A percentile compares a stretch with the other conserved stretches of the same genome.
phyloP scores from a whole-genome alignment of 2,797 vertebrate genomes.

The Takifugu ocellatus region DNA sequence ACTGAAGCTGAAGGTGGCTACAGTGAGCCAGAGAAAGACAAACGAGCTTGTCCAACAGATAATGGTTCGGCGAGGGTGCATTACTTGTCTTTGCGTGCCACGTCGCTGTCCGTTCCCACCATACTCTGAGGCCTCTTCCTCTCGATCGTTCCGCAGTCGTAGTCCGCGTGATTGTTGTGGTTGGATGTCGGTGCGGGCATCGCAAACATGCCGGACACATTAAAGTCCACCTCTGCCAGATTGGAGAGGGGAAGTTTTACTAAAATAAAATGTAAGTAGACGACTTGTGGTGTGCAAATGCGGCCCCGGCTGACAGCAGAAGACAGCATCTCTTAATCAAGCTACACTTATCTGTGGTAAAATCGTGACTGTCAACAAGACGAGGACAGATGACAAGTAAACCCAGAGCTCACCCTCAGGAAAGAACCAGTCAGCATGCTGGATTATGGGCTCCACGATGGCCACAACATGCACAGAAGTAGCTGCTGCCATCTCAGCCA shows the following conservation, averaged over 20 bases:
- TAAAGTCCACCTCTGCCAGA: constrained; percentile 91
- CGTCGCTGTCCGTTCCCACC: constrained; percentile 86
- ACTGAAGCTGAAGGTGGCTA: background rate
- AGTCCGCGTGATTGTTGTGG: constrained; percentile 81
- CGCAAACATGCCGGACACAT: constrained; percentile 92
- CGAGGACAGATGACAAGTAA: constrained; percentile 8
- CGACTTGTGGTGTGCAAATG: background rate
- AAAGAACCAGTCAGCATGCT: constrained; percentile 97
- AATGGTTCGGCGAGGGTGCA: background rate
- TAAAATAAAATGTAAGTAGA: background rate
- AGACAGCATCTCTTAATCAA: too few species aligned
- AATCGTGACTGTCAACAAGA: background rate
- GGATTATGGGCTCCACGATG: constrained; percentile 94
- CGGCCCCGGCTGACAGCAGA: background rate
- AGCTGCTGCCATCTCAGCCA: constrained; percentile 97
- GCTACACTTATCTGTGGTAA: background rate
- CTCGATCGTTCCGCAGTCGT: constrained; percentile 84
- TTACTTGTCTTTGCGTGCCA: constrained; percentile 89
- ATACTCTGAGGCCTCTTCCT: constrained; percentile 91
- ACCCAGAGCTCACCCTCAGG: constrained; percentile 82
- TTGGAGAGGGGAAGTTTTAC: background rate
- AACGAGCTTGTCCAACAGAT: background rate
- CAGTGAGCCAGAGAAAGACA: background rate
- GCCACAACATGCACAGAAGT: constrained; percentile 94
- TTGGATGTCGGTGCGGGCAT: constrained; percentile 83